phyloP scores from a whole-genome alignment of 2,797 vertebrate species.

The Hyperoplus immaculatus region DNA sequence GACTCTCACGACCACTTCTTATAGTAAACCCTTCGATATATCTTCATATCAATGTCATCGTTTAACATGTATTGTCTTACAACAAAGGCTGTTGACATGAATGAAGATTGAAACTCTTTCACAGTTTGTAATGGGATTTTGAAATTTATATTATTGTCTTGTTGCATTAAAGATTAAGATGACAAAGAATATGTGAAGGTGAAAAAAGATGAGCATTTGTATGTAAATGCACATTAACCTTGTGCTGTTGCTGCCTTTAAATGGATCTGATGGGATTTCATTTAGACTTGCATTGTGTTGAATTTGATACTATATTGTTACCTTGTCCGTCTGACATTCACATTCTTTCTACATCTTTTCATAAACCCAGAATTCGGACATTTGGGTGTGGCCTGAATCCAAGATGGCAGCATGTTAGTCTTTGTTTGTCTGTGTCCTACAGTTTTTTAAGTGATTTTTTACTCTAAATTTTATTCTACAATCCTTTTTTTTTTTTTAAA shows the following conservation, averaged over 20 bases:
- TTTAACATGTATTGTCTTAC: no score
- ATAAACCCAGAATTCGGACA: no score
- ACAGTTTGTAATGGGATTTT: neutral
- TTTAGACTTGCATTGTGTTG: neutral
- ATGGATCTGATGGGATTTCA: neutral
- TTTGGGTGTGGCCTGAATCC: no score
- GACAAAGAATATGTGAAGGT: neutral
- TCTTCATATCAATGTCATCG: neutral
- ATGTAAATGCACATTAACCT: neutral
- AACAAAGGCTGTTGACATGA: neutral
- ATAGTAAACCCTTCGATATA: neutral
- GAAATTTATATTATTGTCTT: neutral
- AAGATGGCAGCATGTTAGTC: no score
- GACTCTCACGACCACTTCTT: neutral
- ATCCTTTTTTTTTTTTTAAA: no score
- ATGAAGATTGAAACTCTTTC: neutral
- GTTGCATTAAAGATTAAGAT: neutral
- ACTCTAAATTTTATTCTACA: no score
- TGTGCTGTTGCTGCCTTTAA: neutral
- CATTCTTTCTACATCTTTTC: neutral
- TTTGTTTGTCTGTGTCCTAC: no score
- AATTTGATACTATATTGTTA: neutral
- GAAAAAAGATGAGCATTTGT: neutral
- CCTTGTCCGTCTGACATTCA: neutral
- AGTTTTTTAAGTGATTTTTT: no score